Percentiles rank a stretch among this genome's conserved stretches.
These are phyloP conservation scores for Morbakka virulenta DNA, from an alignment of 30 jellyfish, hydroid and myxozoan genomes.

Conservation along the genomic window DNA sequence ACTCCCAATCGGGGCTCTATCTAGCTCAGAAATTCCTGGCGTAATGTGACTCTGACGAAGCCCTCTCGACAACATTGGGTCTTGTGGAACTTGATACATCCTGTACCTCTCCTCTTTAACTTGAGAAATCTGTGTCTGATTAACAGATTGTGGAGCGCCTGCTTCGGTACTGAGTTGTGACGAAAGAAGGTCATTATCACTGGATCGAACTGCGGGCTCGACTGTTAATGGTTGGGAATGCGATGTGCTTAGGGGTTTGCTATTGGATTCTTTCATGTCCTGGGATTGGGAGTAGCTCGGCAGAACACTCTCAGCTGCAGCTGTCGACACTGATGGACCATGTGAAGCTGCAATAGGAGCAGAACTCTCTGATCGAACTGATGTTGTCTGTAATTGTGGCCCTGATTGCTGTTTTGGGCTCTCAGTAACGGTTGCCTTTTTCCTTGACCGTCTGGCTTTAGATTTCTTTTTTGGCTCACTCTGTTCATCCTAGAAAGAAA, in stretches of 20 bases:
- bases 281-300: background rate
- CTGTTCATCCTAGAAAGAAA: background rate
- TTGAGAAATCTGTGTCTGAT: background rate
- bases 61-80: background rate
- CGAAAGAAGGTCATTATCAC: too few relatives aligned
- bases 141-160: background rate
- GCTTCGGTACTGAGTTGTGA: too few relatives aligned
- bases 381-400: background rate
- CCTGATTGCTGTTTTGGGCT: background rate
- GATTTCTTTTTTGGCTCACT: background rate
- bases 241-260: background rate
- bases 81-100: background rate
- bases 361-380: background rate
- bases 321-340: background rate
- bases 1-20: background rate
- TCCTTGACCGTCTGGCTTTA: background rate
- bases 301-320: background rate
- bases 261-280: background rate
- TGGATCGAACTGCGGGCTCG: too few relatives aligned
- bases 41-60: background rate
- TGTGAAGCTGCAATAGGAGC: too few relatives aligned
- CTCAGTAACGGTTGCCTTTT: background rate
- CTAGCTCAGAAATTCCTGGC: background rate
- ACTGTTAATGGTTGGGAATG: too few relatives aligned
- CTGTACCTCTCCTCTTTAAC: background rate